Percentiles rank a stretch among this genome's conserved stretches.
Evolutionary conservation across 2,797 vertebrate genomes (phyloP).

Genomic region (Ciconia nigra): DNA sequence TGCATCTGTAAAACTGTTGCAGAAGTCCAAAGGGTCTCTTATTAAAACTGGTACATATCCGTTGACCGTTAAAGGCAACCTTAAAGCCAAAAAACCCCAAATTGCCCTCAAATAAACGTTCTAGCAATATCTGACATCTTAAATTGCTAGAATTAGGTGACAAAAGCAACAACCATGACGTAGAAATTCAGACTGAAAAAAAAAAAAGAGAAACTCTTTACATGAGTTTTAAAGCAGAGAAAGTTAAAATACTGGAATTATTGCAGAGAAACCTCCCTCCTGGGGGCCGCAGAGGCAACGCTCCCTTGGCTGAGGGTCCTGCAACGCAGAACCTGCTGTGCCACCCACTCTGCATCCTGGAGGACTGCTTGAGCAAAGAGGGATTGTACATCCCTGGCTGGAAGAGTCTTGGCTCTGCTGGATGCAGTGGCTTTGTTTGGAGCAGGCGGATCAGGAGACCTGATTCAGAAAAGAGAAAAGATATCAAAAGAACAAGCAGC

Average conservation of each 20-base stretch:
- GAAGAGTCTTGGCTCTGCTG: neutral
- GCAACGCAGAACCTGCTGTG: neutral
- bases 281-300: accelerated
- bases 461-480: neutral
- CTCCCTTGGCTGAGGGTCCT: neutral
- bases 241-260: neutral
- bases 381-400: neutral
- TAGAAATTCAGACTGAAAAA: neutral
- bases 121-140: neutral
- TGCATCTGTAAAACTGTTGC: neutral
- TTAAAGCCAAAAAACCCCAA: neutral
- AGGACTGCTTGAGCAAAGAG: neutral
- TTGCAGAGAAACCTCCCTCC: neutral
- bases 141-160: neutral
- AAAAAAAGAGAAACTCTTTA: neutral
- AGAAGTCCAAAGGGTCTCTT: neutral
- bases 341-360: neutral
- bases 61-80: neutral
- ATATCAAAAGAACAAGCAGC: neutral
- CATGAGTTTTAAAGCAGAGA: neutral
- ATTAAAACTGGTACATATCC: neutral
- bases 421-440: accelerated
- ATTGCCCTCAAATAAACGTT: neutral
- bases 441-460: neutral
- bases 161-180: neutral